Conservation (phyloP, 35 echinoderm and acorn worm species). For the Lytechinus pictus region DNA sequence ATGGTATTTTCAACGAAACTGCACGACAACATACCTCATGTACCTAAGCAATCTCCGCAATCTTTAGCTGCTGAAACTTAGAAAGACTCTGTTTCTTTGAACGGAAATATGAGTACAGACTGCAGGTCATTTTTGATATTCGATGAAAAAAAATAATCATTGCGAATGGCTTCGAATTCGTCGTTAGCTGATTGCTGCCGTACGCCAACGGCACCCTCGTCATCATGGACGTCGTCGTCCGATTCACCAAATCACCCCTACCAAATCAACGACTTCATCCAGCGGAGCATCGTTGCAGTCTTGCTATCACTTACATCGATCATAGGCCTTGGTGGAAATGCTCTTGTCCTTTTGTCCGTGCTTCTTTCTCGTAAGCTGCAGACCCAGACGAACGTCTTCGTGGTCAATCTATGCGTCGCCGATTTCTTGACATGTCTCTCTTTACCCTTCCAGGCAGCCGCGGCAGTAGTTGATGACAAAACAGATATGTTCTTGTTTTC, state of each 20-base stretch:
- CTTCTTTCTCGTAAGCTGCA: constrained; percentile 44
- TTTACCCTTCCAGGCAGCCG: constrained; percentile 48
- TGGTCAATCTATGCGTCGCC: constrained; percentile 63
- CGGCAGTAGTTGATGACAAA: constrained; percentile 31
- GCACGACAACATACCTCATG: no score
- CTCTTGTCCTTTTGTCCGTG: constrained; percentile 30
- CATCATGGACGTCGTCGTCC: background rate
- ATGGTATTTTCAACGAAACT: background rate
- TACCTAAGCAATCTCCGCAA: no score
- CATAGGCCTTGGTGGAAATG: constrained; percentile 32
- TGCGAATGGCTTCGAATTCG: background rate
- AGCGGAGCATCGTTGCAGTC: background rate
- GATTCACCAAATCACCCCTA: background rate
- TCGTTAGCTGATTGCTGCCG: background rate
- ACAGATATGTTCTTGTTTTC: background rate
- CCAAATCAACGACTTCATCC: background rate
- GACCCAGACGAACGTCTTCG: constrained; percentile 55
- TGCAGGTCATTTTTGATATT: background rate
- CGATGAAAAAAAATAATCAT: background rate
- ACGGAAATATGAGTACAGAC: background rate
- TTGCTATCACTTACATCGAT: constrained; percentile 30
- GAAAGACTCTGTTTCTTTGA: background rate
- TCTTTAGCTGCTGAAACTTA: no score
- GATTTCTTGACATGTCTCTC: constrained; percentile 67
- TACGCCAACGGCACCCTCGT: background rate